Evolutionary conservation across 2,113 vertebrate species (phyloP).

Genomic region (Microtus ochrogaster): DNA sequence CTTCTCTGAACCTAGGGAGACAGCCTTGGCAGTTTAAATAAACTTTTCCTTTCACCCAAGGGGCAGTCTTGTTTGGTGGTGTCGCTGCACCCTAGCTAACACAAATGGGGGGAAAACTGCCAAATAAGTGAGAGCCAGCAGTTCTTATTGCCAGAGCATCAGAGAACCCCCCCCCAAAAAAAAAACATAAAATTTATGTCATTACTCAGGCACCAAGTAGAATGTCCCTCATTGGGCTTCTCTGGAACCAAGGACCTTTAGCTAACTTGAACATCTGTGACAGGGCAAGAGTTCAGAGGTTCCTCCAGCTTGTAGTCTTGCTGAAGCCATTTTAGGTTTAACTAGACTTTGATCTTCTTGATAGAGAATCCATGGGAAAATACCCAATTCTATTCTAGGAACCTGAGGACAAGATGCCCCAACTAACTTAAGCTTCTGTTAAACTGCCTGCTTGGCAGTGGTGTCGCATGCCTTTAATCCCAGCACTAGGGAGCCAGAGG

Average conservation of each 20-base stretch:
- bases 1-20: neutral
- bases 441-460: neutral
- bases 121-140: neutral
- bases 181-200: neutral
- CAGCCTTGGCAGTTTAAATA: neutral
- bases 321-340: neutral
- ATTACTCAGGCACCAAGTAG: neutral
- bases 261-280: neutral
- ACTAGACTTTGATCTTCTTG: neutral
- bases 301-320: neutral
- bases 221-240: neutral
- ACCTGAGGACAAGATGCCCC: neutral
- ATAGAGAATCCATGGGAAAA: neutral
- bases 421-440: neutral
- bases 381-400: neutral
- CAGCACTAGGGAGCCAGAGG: too few relatives aligned
- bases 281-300: neutral
- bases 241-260: neutral
- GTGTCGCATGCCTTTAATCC: too few relatives aligned
- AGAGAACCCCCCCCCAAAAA: neutral
- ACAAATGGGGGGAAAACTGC: neutral
- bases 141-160: neutral
- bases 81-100: neutral
- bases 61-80: neutral
- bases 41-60: neutral